Evolutionary conservation across 2,113 vertebrate species (phyloP), one percentile per base, ranked within the genome.

Genomic region (Hymenochirus boettgeri): DNA sequence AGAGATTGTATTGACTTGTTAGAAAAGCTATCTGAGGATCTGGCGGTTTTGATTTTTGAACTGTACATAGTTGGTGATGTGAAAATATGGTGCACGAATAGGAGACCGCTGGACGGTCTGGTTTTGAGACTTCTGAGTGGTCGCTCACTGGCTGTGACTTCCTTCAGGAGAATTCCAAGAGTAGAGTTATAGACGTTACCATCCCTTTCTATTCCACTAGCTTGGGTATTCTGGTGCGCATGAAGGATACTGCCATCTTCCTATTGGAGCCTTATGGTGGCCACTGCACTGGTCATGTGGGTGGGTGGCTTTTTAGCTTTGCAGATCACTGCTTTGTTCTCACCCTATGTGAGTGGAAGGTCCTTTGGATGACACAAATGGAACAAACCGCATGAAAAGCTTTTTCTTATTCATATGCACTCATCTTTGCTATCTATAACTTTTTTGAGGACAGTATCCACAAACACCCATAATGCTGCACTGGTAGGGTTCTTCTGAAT

Each of bases 381-480:
- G 95, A 56, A 88, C 92, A 50, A 97, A 96, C 80, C 83, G 93
- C 4, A 72, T 83, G 66, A 92, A 93, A 1, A 85, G 97, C 37
- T 99, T n/a, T 98, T 88, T 99, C 95, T 71, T 98, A 94, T 76
- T 97, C 95, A 13, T 98, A 95, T 0, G 95, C 95, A 18, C 95
- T 99, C 80, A 97, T 76, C 92, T 99, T 31, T 99, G 96, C 89
- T 99, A 99, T 0, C 96, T 78, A 97, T 98, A 71, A 89, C 97
- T 65, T 99, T 97, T 0, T 93, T 95, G 15, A 93, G 94, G 75
- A 95, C 91, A 0, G 93, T 92, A 2, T 93, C 93, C 80, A 97
- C 95, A 82, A 97, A 98, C 88, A 97, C 93, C 95, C 96, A 50
- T 97, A 98, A 74, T 98, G 95, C 73, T 93, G 93, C 86, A 96